phyloP scores from a whole-genome alignment of 1,140 invertebrate species.

The Rhynchophorus ferrugineus region DNA sequence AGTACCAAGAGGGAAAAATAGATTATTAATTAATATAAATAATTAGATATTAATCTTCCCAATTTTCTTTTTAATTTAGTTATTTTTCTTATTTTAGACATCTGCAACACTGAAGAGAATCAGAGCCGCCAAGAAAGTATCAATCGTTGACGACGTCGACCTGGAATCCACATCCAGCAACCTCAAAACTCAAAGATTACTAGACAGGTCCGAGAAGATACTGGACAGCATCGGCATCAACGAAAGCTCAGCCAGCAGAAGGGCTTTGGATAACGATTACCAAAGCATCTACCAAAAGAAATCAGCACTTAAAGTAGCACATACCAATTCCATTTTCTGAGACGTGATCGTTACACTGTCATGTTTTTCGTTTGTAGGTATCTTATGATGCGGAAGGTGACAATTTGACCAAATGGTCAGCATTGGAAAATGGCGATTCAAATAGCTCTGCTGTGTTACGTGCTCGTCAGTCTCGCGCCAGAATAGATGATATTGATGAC shows the following conservation, averaged over 20 bases:
- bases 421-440: conserved; percentile 42
- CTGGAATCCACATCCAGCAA: conserved; percentile 48
- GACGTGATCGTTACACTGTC: not conserved
- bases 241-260: conserved; percentile 37
- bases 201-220: conserved; percentile 49
- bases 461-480: conserved; percentile 43
- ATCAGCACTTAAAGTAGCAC: conserved; percentile 40
- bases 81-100: conserved; percentile 33
- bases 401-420: conserved; percentile 47
- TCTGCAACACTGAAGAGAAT: conserved; percentile 37
- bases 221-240: conserved; percentile 49
- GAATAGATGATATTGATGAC: conserved; percentile 52
- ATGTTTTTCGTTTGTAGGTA: conserved; percentile 25
- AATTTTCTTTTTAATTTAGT: no score
- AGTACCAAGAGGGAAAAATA: no score
- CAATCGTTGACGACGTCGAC: conserved; percentile 49
- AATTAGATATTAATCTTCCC: no score
- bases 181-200: conserved; percentile 46
- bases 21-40: no score
- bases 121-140: conserved; percentile 47
- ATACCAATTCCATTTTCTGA: not conserved
- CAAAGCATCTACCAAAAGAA: conserved; percentile 35
- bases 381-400: conserved; percentile 37
- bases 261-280: conserved; percentile 40
- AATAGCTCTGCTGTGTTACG: conserved; percentile 31